phyloP scores from a whole-genome alignment of 2,113 vertebrate genomes.

The Hydrolagus affinis region DNA sequence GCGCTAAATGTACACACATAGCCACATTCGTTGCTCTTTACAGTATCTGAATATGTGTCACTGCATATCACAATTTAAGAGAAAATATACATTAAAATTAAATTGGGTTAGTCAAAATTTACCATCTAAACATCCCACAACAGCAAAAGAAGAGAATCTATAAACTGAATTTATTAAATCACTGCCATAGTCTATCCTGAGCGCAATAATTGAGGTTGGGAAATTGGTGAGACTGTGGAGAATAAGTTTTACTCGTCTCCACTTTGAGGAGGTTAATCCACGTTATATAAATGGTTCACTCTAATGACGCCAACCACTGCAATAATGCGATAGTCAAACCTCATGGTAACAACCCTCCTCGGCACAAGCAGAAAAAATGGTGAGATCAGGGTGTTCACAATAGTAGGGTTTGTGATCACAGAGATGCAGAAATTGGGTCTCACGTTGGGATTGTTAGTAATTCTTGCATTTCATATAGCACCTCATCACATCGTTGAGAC shows the following conservation, averaged over 20 bases:
- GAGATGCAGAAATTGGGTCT: too few relatives aligned
- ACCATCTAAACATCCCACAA: slow-evolving; percentile 21
- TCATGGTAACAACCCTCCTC: too few relatives aligned
- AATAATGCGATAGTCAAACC: neutral
- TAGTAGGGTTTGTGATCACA: too few relatives aligned
- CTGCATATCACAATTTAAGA: slow-evolving; percentile 46
- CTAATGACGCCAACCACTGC: slow-evolving; percentile 10
- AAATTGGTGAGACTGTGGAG: neutral
- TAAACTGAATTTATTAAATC: neutral
- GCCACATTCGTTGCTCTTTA: slow-evolving; percentile 46
- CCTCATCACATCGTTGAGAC: too few relatives aligned
- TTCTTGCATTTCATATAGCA: too few relatives aligned
- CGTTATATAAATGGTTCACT: neutral
- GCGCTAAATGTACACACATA: slow-evolving; percentile 44
- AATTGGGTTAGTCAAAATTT: slow-evolving; percentile 24
- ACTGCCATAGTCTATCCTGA: neutral
- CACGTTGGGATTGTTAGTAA: too few relatives aligned
- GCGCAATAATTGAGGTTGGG: neutral
- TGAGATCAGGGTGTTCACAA: too few relatives aligned
- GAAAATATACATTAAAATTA: slow-evolving; percentile 43
- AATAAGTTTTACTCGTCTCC: slow-evolving; percentile 3
- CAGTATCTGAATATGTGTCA: slow-evolving; percentile 37
- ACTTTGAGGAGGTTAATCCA: neutral
- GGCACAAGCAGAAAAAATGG: too few relatives aligned
- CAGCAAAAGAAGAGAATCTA: slow-evolving; percentile 16